Evolutionary conservation across 37 sponge, comb jelly and placozoan species (phyloP).

Genomic region (Halichondria panicea): DNA sequence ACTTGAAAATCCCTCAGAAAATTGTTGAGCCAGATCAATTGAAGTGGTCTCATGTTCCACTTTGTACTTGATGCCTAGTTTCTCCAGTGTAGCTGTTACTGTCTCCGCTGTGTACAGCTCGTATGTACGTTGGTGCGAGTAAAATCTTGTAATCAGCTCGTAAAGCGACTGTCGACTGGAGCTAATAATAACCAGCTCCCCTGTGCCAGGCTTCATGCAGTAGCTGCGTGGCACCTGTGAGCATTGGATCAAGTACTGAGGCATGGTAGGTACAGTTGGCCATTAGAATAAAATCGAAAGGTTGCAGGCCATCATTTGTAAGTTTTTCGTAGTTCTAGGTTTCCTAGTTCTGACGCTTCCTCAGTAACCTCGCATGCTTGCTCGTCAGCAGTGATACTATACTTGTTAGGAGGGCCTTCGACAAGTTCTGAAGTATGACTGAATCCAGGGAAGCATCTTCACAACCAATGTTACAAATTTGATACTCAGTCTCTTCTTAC

Average conservation of each 20-base stretch:
- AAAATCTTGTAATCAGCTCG: conserved; percentile 37
- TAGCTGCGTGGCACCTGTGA: conserved; percentile 8
- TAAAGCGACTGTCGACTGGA: conserved; percentile 29
- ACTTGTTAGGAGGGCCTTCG: neutral
- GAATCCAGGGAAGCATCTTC: conserved; percentile 43
- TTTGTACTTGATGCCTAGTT: conserved; percentile 9
- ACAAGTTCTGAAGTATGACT: conserved; percentile 7
- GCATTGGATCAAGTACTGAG: neutral
- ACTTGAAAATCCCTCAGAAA: conserved; percentile 29
- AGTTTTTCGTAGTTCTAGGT: conserved; percentile 26
- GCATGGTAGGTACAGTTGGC: conserved; percentile 37
- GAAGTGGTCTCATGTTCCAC: neutral
- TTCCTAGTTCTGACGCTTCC: neutral
- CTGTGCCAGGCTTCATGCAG: conserved; percentile 33
- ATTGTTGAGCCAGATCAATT: conserved; percentile 15
- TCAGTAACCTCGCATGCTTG: conserved; percentile 36
- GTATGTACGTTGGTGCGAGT: conserved; percentile 26
- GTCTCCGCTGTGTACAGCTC: conserved; percentile 17
- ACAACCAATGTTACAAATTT: conserved; percentile 37
- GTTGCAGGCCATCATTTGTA: neutral
- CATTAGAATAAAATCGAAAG: conserved; percentile 40
- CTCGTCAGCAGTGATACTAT: conserved; percentile 2
- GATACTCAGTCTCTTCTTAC: no score
- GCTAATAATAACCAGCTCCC: conserved; percentile 32
- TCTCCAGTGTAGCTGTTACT: neutral